These are phyloP conservation scores for Dromas ardeola DNA, from an alignment of 2,113 vertebrate genomes.

Conservation along the genomic window DNA sequence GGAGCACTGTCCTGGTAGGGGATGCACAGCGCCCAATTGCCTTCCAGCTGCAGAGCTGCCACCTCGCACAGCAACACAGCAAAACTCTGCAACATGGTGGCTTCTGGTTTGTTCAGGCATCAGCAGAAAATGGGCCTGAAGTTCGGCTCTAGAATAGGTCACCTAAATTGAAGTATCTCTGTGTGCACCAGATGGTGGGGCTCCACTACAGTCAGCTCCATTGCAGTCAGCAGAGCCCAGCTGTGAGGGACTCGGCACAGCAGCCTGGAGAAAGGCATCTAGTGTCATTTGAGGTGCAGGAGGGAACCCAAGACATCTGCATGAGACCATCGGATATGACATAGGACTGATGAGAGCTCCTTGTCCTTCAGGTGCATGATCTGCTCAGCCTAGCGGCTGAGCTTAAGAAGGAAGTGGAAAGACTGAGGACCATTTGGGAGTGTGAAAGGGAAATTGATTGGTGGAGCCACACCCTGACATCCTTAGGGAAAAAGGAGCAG, in stretches of 20 bases:
- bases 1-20: neutral
- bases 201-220: neutral
- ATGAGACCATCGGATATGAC: neutral
- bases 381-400: too few relatives aligned
- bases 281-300: neutral
- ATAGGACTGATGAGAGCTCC: neutral
- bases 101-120: neutral
- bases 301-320: neutral
- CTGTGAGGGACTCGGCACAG: neutral
- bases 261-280: neutral
- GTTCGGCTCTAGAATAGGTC: neutral
- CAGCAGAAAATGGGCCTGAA: neutral
- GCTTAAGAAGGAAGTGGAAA: too few relatives aligned
- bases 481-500: too few relatives aligned
- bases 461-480: too few relatives aligned
- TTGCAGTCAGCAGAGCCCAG: neutral
- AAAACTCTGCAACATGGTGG: rapidly evolving
- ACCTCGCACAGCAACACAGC: neutral
- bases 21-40: rapidly evolving
- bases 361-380: too few relatives aligned
- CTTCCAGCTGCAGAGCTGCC: neutral
- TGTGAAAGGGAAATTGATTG: too few relatives aligned
- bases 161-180: neutral
- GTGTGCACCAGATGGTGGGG: neutral
- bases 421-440: too few relatives aligned